Evolutionary conservation across 2,797 vertebrate genomes (phyloP), one percentile per base, ranked within the genome.

Genomic region (Margarornis squamiger): DNA sequence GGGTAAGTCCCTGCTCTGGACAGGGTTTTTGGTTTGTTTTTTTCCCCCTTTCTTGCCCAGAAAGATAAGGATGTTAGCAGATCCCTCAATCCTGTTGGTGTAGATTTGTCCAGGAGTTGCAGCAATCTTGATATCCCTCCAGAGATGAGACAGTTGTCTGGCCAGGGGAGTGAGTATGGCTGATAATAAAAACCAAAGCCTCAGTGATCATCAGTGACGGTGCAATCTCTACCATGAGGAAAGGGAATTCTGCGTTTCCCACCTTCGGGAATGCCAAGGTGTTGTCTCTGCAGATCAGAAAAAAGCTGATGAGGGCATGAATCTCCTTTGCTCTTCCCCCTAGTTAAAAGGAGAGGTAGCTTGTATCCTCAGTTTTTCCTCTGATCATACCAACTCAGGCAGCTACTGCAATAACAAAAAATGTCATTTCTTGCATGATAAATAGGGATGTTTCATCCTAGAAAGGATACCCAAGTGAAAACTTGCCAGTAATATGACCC

Each of bases 141-240:
- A 32, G 17, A 6, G 36, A 10, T 32, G 20, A 67, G 46, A 3
- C 2, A 10, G 19, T 27, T 61, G 20, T 55, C 26, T 82, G 75
- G 7, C 19, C 54, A 63, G 34, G 55, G 17, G 61, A 18, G 6
- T 26, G 55, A 39, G 36, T 12, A n/a, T 7, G 14, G 16, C 13
- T 57, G 24, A 45, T 45, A 49, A 38, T 20, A 46, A 76, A 67
- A 83, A 7, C 6, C 30, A 38, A 30, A 71, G 29, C 43, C 23
- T 34, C n/a, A 45, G 32, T 32, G 45, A 52, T 51, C 30, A 49
- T 29, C 7, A 14, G 21, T 5, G 26, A 15, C 30, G 19, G n/a
- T 51, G 12, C 48, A 81, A 9, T 30, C 8, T 32, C 82, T 29
- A 34, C 46, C 0, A 2, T 0, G 1, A 49, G 23, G 22, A 59